Conservation (phyloP, 2,113 vertebrate species). For the Podarcis raffonei region DNA sequence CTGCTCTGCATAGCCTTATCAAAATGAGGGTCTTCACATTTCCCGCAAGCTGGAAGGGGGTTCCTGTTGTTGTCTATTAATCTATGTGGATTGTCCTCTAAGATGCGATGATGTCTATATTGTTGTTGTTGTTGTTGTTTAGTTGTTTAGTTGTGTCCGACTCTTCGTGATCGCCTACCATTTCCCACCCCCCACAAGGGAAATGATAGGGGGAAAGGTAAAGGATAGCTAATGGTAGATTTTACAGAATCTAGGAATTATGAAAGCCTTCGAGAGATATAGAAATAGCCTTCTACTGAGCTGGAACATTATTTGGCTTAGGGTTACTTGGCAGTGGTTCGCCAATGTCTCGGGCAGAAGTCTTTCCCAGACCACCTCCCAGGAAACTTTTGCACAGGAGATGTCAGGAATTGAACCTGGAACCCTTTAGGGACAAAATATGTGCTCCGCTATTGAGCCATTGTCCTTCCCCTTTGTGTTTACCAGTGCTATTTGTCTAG, state of each 20-base stretch:
- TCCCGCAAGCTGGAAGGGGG: neutral
- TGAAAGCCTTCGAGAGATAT: neutral
- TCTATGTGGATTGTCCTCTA: neutral
- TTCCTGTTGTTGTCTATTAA: neutral
- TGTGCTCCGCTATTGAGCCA: neutral
- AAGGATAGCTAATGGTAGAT: neutral
- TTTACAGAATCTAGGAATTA: neutral
- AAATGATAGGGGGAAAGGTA: neutral
- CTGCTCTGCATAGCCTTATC: neutral
- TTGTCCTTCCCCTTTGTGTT: neutral
- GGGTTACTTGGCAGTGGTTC: no score
- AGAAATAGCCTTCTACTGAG: neutral
- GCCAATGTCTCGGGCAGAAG: no score
- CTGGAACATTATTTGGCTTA: no score
- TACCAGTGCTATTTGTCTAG: no score
- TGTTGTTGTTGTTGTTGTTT: no score
- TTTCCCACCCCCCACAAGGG: neutral
- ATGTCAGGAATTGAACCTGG: no score
- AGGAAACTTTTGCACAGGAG: no score
- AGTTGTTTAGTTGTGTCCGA: no score
- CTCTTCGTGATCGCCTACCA: neutral
- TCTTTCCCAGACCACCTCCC: no score
- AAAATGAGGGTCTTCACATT: neutral
- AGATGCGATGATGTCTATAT: neutral
- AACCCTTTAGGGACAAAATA: neutral